Evolutionary conservation across 2,888 invertebrate genomes (phyloP).

Genomic region (Imbricaverruca yamaguchii): DNA sequence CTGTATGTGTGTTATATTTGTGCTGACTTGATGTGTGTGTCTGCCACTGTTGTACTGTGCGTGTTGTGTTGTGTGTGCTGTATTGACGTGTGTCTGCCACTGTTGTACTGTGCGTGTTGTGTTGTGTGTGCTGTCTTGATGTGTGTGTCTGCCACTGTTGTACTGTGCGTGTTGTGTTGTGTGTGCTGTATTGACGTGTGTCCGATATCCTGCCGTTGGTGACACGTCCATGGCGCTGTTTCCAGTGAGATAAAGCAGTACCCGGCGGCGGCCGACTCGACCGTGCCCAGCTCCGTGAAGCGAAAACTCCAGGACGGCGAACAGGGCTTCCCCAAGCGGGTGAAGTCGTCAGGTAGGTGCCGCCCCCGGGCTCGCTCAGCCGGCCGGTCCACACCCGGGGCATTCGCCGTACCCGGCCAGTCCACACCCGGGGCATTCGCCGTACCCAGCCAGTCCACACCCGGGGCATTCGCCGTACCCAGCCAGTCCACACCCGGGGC

Average conservation of each 20-base stretch:
- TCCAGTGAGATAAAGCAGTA: constrained; percentile 71
- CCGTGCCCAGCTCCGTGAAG: constrained; percentile 50
- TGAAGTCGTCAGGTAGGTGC: not conserved
- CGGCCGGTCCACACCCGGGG: no score
- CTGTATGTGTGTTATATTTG: no score
- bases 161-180: not conserved
- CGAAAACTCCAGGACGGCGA: not conserved
- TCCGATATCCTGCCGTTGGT: not conserved
- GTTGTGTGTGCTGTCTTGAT: not conserved
- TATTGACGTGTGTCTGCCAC: not conserved
- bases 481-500: no score
- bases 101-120: not conserved
- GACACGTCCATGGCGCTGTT: no score
- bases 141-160: not conserved
- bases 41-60: no score
- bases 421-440: no score
- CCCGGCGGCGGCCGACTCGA: constrained; percentile 70
- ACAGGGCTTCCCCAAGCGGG: not conserved
- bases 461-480: no score
- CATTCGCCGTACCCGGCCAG: no score
- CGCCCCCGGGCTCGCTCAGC: no score
- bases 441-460: no score
- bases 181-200: not conserved
- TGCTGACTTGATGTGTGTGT: no score
- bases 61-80: no score